phyloP scores from a whole-genome alignment of 2,113 vertebrate species.

The Tauraco erythrolophus region DNA sequence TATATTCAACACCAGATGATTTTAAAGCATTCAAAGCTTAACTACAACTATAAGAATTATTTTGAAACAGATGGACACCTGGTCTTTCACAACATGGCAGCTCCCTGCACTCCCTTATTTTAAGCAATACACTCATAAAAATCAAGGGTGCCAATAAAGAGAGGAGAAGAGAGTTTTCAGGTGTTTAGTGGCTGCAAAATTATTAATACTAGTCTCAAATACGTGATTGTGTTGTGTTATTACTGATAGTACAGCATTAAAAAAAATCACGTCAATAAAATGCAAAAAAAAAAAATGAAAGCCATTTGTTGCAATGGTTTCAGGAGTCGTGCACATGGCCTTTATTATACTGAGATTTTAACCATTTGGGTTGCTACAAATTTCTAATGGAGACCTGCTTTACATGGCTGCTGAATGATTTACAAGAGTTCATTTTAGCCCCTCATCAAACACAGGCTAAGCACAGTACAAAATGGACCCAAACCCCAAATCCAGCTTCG shows the following conservation, averaged over 20 bases:
- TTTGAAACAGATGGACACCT: slow-evolving; percentile 6
- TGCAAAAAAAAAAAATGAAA: background rate
- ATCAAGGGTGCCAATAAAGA: background rate
- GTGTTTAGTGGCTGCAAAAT: slow-evolving; percentile 42
- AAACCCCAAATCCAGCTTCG: background rate
- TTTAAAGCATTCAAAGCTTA: background rate
- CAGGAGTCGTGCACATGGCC: background rate
- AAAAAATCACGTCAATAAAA: background rate
- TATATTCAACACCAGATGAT: background rate
- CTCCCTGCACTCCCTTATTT: background rate
- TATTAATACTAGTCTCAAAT: slow-evolving; percentile 17
- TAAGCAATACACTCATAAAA: background rate
- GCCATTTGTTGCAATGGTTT: background rate
- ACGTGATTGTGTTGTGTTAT: background rate
- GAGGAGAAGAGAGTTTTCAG: background rate
- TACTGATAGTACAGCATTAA: background rate
- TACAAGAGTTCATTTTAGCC: background rate
- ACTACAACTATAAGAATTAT: background rate
- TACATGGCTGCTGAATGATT: background rate
- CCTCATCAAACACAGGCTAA: background rate
- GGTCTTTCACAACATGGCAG: background rate
- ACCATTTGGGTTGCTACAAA: background rate
- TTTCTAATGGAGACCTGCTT: background rate
- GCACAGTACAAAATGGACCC: background rate
- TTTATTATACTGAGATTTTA: background rate